Evolutionary conservation across 2,113 vertebrate species (phyloP).

Genomic region (Percina caprodes): DNA sequence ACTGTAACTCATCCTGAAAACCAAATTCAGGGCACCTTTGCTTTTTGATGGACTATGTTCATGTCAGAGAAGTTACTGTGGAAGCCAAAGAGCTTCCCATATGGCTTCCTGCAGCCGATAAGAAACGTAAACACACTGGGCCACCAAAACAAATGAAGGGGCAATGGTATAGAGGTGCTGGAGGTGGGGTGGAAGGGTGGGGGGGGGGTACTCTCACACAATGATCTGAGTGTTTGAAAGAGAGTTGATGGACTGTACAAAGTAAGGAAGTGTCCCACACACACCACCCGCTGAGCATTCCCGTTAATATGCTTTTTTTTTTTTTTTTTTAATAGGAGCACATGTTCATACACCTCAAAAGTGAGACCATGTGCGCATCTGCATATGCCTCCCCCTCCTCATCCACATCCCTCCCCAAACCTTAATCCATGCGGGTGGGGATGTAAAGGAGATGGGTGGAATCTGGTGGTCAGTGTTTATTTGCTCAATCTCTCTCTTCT

Average conservation of each 20-base stretch:
- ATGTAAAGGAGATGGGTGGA: conserved; percentile 49
- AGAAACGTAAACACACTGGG: conserved; percentile 78
- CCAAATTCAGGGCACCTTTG: neutral
- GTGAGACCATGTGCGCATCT: conserved; percentile 13
- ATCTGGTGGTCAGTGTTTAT: conserved; percentile 78
- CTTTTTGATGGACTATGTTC: conserved; percentile 77
- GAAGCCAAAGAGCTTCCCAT: conserved; percentile 80
- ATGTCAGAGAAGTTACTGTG: conserved; percentile 72
- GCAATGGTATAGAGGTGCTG: neutral
- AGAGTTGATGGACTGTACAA: conserved; percentile 69
- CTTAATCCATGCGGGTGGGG: conserved; percentile 65
- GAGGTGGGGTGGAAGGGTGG: no score
- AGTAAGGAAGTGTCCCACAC: conserved; percentile 80
- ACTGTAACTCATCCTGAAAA: neutral
- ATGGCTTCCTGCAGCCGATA: conserved; percentile 84
- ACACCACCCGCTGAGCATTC: conserved; percentile 19
- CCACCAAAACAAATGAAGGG: conserved; percentile 28
- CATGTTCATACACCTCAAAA: conserved; percentile 24
- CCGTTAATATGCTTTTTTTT: neutral
- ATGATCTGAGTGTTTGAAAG: conserved; percentile 59
- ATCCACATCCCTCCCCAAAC: conserved; percentile 37
- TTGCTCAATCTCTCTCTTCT: conserved; percentile 79
- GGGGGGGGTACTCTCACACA: conserved; percentile 63
- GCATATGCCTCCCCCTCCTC: conserved; percentile 28
- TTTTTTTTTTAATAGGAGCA: conserved; percentile 16